Evolutionary conservation across 1,140 invertebrate genomes (phyloP), one percentile per base, ranked within the genome.

Genomic region (Pemphigus obesinymphae): DNA sequence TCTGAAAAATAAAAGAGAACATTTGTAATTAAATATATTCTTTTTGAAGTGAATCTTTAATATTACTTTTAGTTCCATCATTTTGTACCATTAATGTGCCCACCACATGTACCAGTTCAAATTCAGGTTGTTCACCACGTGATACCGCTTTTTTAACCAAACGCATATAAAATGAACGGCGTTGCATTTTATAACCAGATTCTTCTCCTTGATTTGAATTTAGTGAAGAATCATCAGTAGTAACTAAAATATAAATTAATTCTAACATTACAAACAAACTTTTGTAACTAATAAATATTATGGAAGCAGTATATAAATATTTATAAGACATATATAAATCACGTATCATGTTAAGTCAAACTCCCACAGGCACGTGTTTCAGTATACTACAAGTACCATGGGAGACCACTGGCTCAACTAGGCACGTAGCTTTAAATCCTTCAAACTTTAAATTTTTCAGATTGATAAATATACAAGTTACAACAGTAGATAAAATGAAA

Each of bases 81-180:
- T 80, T 63, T 80, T 43, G 76, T 40, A 68, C 86, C 84, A 87
- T 87, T 8, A 91, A 85, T 66, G 89, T 84, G 0, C 90, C 90
- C 5, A 88, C 86, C 1, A 91, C 83, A 83, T 90, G 89, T 23
- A 93, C 91, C 7, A 90, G 86, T 83, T 93, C 90, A 85, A 93
- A 94, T 58, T 91, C 88, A 0, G 88, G 88, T 8, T 90, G 88
- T 83, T 93, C 92, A 1, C 90, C 90, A 5, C 92, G 88, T 5
- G 91, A 90, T 23, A 89, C 89, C 0, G 90, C 88, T 58, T 91
- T 89, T 83, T 90, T 89, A 4, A 89, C 89, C 85, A 95, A 89
- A 43, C 92, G 91, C 73, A 91, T 87, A 84, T 89, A 90, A 84
- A 92, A 85, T 6, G 83, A 83, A 11, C 84, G 66, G 40, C 84